Conservation (phyloP, 2,888 invertebrate genomes). For the Altica lythri region DNA sequence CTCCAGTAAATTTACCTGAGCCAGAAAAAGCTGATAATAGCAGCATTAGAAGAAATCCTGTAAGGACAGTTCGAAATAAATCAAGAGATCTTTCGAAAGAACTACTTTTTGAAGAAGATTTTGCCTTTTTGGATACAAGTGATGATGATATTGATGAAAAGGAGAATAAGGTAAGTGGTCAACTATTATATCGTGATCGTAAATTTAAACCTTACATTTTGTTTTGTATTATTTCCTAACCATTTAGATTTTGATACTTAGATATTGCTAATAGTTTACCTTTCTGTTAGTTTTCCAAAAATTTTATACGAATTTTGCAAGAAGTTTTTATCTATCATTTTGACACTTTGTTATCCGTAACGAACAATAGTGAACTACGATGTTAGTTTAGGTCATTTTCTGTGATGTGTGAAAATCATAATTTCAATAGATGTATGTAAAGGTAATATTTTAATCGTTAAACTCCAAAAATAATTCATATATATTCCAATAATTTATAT, state of each 20-base stretch:
- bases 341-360: too few relatives aligned
- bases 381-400: too few relatives aligned
- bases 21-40: slow-evolving; percentile 4
- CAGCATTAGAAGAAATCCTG: slow-evolving; percentile 40
- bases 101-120: slow-evolving; percentile 40
- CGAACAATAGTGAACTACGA: too few relatives aligned
- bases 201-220: neutral
- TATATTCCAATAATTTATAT: too few relatives aligned
- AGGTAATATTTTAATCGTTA: too few relatives aligned
- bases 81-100: slow-evolving; percentile 36
- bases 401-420: too few relatives aligned
- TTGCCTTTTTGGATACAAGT: slow-evolving; percentile 39
- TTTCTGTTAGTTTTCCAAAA: too few relatives aligned
- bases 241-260: neutral
- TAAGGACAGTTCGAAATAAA: slow-evolving; percentile 36
- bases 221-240: neutral
- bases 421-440: too few relatives aligned
- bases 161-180: slow-evolving; percentile 29
- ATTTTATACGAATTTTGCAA: too few relatives aligned
- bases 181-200: neutral
- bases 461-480: too few relatives aligned
- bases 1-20: slow-evolving; percentile 1
- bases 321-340: neutral
- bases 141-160: slow-evolving; percentile 37
- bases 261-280: too few relatives aligned